phyloP scores from a whole-genome alignment of 2,797 vertebrate genomes.

The Galagoides demidoff region DNA sequence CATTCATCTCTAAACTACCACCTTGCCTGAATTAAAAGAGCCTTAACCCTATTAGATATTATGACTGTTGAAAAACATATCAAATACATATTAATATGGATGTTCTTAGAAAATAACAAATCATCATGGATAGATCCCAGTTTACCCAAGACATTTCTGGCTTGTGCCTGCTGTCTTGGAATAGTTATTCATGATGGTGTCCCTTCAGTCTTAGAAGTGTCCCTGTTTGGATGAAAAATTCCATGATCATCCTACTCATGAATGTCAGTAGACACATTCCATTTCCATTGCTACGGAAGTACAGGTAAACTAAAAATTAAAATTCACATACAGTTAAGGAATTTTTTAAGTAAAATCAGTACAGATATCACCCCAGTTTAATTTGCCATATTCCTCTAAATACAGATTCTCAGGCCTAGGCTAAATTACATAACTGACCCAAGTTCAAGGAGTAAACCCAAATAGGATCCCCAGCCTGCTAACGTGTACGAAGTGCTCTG shows the following conservation, averaged over 20 bases:
- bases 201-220: not conserved
- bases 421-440: not conserved
- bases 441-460: not conserved
- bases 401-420: not conserved
- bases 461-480: not conserved
- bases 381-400: too few species aligned
- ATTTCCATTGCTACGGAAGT: not conserved
- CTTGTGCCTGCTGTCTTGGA: not conserved
- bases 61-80: not conserved
- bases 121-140: too few species aligned
- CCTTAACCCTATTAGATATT: not conserved
- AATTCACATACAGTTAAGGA: not conserved
- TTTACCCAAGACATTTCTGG: not conserved
- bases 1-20: not conserved
- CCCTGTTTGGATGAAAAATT: not conserved
- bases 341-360: not conserved
- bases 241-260: not conserved
- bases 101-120: not conserved
- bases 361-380: not conserved
- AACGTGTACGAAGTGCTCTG: not conserved
- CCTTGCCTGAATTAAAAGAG: not conserved
- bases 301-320: not conserved
- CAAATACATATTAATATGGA: not conserved
- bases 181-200: not conserved
- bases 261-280: not conserved